Conservation (phyloP, 2,797 vertebrate species). For the Myotis myotis region DNA sequence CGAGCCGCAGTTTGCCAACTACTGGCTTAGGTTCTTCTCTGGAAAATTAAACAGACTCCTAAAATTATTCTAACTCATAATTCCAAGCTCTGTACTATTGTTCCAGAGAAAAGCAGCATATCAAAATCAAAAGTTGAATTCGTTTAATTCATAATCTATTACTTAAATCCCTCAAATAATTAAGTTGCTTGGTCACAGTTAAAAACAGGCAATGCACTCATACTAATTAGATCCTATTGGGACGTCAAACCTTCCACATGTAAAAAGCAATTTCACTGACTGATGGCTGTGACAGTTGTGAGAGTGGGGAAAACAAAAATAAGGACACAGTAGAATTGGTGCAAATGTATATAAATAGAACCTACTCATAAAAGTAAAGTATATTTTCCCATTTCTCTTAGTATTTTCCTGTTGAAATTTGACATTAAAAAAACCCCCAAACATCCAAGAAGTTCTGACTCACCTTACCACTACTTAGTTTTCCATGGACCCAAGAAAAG, state of each 20-base stretch:
- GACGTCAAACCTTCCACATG: background rate
- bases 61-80: background rate
- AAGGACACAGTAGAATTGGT: background rate
- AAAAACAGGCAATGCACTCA: background rate
- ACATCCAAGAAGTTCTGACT: background rate
- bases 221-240: background rate
- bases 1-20: too few species aligned
- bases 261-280: background rate
- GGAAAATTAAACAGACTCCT: background rate
- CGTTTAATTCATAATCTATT: background rate
- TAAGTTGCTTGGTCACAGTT: background rate
- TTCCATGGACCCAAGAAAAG: background rate
- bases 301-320: background rate
- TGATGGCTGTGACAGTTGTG: background rate
- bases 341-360: background rate
- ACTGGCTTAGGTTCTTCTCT: background rate
- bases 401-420: background rate
- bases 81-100: background rate
- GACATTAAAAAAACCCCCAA: background rate
- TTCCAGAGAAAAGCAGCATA: background rate
- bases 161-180: constrained; percentile 25
- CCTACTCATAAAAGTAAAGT: background rate
- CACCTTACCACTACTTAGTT: background rate
- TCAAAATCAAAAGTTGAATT: background rate
- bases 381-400: background rate